Base-by-base conservation (phyloP, 2,113 vertebrate genomes). In the Hypanus sabinus region DNA sequence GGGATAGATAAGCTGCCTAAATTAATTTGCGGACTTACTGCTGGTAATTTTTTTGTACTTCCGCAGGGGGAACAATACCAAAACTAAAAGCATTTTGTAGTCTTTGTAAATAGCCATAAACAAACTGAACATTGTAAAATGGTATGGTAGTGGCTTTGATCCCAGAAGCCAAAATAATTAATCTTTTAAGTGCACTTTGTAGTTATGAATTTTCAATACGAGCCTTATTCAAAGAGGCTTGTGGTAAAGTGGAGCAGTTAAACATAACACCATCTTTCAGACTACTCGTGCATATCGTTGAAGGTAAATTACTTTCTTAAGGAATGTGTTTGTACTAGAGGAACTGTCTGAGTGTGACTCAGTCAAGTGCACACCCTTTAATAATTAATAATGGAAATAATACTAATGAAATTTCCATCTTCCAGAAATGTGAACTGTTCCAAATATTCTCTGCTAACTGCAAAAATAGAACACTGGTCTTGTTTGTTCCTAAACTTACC, bases 341-440 rank as follows among this genome's bases (percentile, higher is more conserved):
- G 8, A 76, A 73, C 91, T 93, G 94, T 95, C 95, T 95, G 96
- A 94, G 95, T 95, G 96, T 95, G 73, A 95, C 95, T 96, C 24
- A 2, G 94, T 90, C 94, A 94, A 95, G 95, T 96, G 95, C 96
- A 96, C 65, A 97, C 96, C 96, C 97, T 96, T 98, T 97, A 98
- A 99, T 98, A 98, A 99, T 98, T 98, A 94, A 98, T 98, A 96
- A 95, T 97, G 97, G 97, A 98, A 99, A 98, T 97, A 96, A 97
- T 96, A 97, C 96, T 97, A 98, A 98, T 98, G 97, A 98, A 98
- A 98, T 99, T 98, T 98, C 97, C 97, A 97, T 97, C 95, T 96
- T 97, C 96, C 96, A 97, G 97, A 98, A 97, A 97, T 96, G 96
- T 96, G 95, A 97, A 96, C 96, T 96, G 94, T 95, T 93, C 68